Evolutionary conservation across 2,113 vertebrate species (phyloP).

Genomic region (Danionella cerebrum): DNA sequence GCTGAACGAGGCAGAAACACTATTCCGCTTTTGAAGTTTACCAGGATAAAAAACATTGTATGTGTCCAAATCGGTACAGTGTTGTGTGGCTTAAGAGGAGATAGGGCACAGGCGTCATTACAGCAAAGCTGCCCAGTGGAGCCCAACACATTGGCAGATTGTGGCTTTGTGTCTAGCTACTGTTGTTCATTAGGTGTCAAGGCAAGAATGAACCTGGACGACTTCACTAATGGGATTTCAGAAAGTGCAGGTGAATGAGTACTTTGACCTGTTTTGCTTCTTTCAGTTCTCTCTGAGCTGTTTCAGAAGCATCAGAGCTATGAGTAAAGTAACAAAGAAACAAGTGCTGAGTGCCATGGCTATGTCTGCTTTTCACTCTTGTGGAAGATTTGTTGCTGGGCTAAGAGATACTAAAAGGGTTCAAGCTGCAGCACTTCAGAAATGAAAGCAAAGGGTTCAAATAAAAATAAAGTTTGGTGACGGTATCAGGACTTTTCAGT

Average conservation of each 20-base stretch:
- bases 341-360: not conserved
- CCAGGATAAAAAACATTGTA: not conserved
- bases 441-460: not conserved
- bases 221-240: constrained; percentile 36
- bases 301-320: not conserved
- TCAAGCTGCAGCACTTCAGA: not conserved
- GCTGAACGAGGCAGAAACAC: too few relatives aligned
- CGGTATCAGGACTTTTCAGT: too few relatives aligned
- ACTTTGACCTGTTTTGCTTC: constrained; percentile 14
- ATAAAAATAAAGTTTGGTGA: too few relatives aligned
- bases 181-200: constrained; percentile 44
- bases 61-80: constrained; percentile 14
- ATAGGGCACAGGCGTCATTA: constrained; percentile 17
- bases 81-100: constrained; percentile 11
- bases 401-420: not conserved
- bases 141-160: constrained; percentile 44
- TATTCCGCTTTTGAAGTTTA: constrained; percentile 8
- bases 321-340: not conserved
- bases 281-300: not conserved
- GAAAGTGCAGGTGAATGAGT: not conserved
- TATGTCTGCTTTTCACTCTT: not conserved
- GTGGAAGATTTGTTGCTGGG: not conserved
- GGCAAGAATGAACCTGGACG: constrained; percentile 37
- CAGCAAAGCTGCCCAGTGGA: constrained; percentile 41
- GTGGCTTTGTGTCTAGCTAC: constrained; percentile 38